Base-by-base conservation (phyloP, 2,797 vertebrate genomes). In the Smutsia temminckii region DNA sequence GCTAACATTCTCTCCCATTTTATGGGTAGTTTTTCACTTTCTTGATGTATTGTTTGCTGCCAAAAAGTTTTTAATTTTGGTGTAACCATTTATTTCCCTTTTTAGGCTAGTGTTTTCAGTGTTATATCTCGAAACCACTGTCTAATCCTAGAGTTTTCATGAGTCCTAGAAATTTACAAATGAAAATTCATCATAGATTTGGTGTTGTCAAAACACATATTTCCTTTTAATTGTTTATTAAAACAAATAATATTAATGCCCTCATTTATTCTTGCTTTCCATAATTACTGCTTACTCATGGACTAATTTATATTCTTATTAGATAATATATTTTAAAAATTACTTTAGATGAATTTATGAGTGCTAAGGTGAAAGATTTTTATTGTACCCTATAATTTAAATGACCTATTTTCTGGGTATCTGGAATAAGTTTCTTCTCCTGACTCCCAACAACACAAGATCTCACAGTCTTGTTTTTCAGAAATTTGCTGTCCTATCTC, bases 221-320 rank as follows among this genome's bases (percentile, higher is more conserved):
- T 94, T 95, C 34, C 32, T 95, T 64, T 81, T 57, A 59, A 91
- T 92, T 83, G 17, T 6, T 94, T 59, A 53, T 29, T 85, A 81
- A 90, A 84, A 55, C 16, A 55, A 72, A 80, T 55, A 57, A 75
- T 29, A 59, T 40, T 42, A 83, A 57, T 84, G 2, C 14, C 71
- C 32, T 93, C 66, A 68, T 85, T 89, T 74, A 72, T 53, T 64
- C 13, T 32, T 95, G n/a, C 2, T 85, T 85, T 79, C 11, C 12
- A 71, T 59, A 57, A 66, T 66, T 85, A 49, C 71, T 94, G 12
- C 32, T 64, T 95, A 49, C 6, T 86, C 17, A 0, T 29, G 8
- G 29, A 74, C 3, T 77, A 55, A 66, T 79, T 42, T 57, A 57
- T 37, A 79, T 49, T 75, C 3, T 89, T 40, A 29, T 63, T 79